Percentiles rank a stretch among this genome's conserved stretches.
These are phyloP conservation scores for Sebastes itinus DNA, from an alignment of 2,797 vertebrate genomes.

Conservation along the genomic window DNA sequence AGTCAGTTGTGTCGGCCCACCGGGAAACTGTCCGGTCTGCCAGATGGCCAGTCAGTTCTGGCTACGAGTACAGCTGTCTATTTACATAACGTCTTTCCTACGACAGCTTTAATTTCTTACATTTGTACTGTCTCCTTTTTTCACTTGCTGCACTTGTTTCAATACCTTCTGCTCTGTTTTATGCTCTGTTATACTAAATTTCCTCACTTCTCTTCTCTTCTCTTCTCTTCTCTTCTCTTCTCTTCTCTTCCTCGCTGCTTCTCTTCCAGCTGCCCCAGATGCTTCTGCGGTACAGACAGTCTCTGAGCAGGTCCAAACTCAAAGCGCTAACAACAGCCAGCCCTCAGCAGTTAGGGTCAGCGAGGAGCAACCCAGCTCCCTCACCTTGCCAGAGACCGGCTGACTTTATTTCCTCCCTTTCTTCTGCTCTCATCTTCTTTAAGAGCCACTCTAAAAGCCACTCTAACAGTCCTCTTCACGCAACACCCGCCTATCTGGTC, in stretches of 20 bases:
- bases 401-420: conserved; percentile 35
- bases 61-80: not conserved
- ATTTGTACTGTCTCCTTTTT: conserved; percentile 6
- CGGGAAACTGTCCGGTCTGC: not conserved
- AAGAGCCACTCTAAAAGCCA: not conserved
- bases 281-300: conserved; percentile 81
- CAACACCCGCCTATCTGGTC: not conserved
- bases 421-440: conserved; percentile 12
- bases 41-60: not conserved
- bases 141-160: conserved; percentile 6
- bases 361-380: conserved; percentile 79
- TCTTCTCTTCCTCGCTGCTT: not conserved
- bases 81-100: conserved; percentile 8
- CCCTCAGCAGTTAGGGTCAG: conserved; percentile 82
- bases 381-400: conserved; percentile 61
- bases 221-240: conserved; percentile 22
- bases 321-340: conserved; percentile 70
- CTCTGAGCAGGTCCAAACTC: conserved; percentile 84
- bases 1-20: not conserved
- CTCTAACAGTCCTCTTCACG: not conserved
- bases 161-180: conserved; percentile 39
- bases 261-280: conserved; percentile 76
- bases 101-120: conserved; percentile 1
- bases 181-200: conserved; percentile 32
- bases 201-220: not conserved